phyloP scores from a whole-genome alignment of 53 echinoderm and acorn worm species.

The Holothuria leucospilota region DNA sequence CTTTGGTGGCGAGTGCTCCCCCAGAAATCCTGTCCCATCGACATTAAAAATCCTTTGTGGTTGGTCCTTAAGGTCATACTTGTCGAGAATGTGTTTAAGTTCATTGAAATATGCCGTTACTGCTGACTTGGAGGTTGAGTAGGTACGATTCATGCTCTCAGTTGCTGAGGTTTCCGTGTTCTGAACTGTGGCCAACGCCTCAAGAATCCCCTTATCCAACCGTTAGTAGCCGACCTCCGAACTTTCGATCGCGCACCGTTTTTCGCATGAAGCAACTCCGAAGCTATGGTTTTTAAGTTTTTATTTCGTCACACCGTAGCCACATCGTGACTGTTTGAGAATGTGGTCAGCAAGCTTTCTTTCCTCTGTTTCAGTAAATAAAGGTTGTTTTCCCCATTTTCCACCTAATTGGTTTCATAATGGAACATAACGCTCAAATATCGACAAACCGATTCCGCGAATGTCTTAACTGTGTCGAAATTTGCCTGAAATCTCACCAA shows the following conservation, averaged over 20 bases:
- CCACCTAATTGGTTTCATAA: too few species aligned
- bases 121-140: background rate
- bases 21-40: slow-evolving; percentile 17
- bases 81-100: background rate
- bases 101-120: background rate
- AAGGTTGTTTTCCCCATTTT: background rate
- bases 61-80: background rate
- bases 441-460: too few species aligned
- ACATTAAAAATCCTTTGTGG: slow-evolving; percentile 19
- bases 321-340: background rate
- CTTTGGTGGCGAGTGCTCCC: slow-evolving; percentile 30
- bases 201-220: slow-evolving; percentile 12
- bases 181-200: slow-evolving; percentile 14
- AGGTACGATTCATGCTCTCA: slow-evolving; percentile 5
- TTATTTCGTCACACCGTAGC: background rate
- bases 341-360: background rate
- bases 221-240: background rate
- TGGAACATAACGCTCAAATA: too few species aligned
- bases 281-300: background rate
- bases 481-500: too few species aligned
- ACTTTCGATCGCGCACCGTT: background rate
- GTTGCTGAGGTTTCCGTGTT: background rate
- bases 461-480: too few species aligned
- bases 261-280: background rate
- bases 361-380: background rate